phyloP scores from a whole-genome alignment of 2,113 vertebrate genomes.

The Sterrhoptilus dennistouni region DNA sequence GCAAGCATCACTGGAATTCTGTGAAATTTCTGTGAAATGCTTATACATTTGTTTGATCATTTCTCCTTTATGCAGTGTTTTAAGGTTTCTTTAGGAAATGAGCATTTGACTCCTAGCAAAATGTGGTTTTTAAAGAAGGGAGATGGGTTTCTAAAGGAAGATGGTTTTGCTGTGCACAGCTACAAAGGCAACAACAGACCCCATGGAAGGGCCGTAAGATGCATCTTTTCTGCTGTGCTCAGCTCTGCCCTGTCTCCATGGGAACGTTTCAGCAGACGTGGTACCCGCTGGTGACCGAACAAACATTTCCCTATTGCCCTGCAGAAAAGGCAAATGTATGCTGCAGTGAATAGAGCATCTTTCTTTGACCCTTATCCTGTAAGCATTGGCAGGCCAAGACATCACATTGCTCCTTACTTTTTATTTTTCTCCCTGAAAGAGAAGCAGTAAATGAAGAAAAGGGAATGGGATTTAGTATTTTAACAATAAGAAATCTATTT shows the following conservation, averaged over 20 bases:
- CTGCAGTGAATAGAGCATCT: not conserved
- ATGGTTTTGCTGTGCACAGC: not conserved
- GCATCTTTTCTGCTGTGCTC: not conserved
- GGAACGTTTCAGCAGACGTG: constrained; percentile 45
- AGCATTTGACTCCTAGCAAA: not conserved
- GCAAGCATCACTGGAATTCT: not conserved
- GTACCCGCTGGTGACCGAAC: not conserved
- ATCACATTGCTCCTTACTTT: not conserved
- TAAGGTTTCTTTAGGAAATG: not conserved
- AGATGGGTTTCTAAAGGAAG: not conserved
- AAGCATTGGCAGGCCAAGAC: not conserved
- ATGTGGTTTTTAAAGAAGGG: not conserved
- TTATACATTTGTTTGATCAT: not conserved
- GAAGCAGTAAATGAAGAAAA: not conserved
- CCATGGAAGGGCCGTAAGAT: not conserved
- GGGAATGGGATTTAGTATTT: not conserved
- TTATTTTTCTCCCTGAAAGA: not conserved
- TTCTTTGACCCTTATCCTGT: not conserved
- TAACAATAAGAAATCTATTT: not conserved
- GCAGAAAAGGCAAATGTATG: not conserved
- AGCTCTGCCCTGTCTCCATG: constrained; percentile 52
- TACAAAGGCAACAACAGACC: rapidly evolving
- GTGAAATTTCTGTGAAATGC: not conserved
- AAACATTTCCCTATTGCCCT: constrained; percentile 14
- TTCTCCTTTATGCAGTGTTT: not conserved